Evolutionary conservation across 2,888 invertebrate species (phyloP).

Genomic region (Atethmia centrago): DNA sequence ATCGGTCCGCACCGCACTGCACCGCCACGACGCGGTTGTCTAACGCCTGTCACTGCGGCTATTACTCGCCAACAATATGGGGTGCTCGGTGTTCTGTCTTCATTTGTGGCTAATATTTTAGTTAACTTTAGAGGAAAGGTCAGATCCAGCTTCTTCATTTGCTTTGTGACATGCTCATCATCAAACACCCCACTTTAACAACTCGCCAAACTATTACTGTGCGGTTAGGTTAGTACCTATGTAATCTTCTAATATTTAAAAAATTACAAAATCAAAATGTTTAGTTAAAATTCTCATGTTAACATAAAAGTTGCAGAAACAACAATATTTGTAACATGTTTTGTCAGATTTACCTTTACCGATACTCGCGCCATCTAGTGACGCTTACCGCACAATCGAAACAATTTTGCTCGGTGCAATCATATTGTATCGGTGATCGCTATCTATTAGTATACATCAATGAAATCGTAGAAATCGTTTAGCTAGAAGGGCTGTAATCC

Average conservation of each 20-base stretch:
- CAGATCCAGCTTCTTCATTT: too few species aligned
- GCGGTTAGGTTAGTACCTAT: neutral
- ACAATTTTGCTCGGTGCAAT: neutral
- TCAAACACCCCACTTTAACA: neutral
- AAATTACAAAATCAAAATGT: too few species aligned
- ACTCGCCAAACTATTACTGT: neutral
- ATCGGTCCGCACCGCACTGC: slow-evolving; percentile 46
- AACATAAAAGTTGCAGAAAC: neutral
- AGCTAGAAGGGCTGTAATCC: slow-evolving; percentile 4
- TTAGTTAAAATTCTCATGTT: neutral
- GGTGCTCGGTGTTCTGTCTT: slow-evolving; percentile 1
- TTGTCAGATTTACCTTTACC: neutral
- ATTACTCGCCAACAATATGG: slow-evolving; percentile 36
- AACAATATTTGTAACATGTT: neutral
- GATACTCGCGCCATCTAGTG: slow-evolving; percentile 19
- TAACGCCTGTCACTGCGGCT: slow-evolving; percentile 47
- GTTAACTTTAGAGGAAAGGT: neutral
- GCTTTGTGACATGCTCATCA: neutral
- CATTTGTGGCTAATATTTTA: slow-evolving; percentile 1
- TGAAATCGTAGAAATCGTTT: neutral
- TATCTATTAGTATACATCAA: neutral
- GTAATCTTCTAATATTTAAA: neutral
- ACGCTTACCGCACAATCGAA: neutral
- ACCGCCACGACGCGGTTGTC: slow-evolving; percentile 49
- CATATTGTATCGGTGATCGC: neutral